Base-by-base conservation (phyloP, 2,113 vertebrate species). In the Cyanoramphus novaezelandiae region DNA sequence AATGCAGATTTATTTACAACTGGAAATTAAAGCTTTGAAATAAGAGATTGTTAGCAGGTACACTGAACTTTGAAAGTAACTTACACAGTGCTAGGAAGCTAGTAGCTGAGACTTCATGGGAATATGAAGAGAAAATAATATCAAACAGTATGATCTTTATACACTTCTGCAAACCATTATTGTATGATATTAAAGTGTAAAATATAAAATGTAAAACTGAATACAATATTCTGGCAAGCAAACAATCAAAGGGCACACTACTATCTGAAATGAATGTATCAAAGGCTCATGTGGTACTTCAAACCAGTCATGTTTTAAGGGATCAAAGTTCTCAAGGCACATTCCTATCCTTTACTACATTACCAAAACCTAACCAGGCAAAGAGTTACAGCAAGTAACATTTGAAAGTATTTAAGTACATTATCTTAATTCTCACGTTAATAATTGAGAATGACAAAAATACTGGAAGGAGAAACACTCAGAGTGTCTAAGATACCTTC, bases 21-120 rank as follows among this genome's bases (percentile, higher is more conserved):
- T 84, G 44, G 49, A 88, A 95, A 77, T 78, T 21, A 44, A 74
- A 92, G 49, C 50, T 95, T 90, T 91, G 78, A 95, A 96, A 90
- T 88, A 50, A 35, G 63, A 88, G 57, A 33, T 41, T 79, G 55
- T 72, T 92, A 59, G 25, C 71, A 87, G 52, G 60, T 31, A 76
- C 18, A 55, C 15, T 78, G 60, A 74, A 49, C 47, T 95, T 94
- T 77, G 65, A n/a, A 90, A 88, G n/a, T n/a, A 82, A 64, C 7
- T 16, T n/a, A 31, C 37, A 64, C 41, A 63, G 41, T 75, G 27
- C 50, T 41, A 78, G 75, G 44, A 83, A 91, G n/a, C 35, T 85
- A 53, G 63, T 29, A 89, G 50, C 64, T 88, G 69, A 83, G 72
- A 65, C 31, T 69, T 75, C 13, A 44, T 19, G 60, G 78, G 93